Evolutionary conservation across 2,797 vertebrate species (phyloP).

Genomic region (Ataeniobius toweri): DNA sequence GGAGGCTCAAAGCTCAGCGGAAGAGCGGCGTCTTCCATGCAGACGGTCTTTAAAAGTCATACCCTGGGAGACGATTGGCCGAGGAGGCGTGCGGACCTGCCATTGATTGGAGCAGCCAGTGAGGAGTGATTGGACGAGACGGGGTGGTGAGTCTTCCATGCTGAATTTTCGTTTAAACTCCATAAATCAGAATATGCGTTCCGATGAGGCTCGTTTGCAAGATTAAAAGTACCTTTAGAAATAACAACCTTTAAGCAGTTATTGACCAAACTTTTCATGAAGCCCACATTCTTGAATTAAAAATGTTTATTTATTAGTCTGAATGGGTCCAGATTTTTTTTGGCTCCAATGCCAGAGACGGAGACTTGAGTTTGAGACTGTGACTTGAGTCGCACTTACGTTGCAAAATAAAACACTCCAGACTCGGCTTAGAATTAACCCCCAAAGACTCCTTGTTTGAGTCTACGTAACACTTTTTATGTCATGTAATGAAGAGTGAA

Average conservation of each 20-base stretch:
- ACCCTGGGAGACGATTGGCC: no score
- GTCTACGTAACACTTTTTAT: no score
- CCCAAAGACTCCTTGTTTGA: not conserved
- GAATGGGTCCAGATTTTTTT: not conserved
- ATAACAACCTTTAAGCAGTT: not conserved
- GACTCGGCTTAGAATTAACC: not conserved
- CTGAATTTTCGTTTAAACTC: not conserved
- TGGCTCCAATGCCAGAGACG: not conserved
- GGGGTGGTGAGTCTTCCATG: no score
- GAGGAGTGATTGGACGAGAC: no score
- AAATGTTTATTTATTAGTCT: not conserved
- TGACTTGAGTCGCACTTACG: not conserved
- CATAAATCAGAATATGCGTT: not conserved
- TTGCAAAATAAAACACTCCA: not conserved
- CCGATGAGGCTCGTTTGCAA: not conserved
- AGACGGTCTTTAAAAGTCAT: no score
- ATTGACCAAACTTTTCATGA: not conserved
- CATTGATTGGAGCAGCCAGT: no score
- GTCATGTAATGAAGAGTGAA: no score
- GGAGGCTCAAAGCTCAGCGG: no score
- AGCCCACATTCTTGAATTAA: not conserved
- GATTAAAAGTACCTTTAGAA: not conserved
- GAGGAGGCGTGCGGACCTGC: no score
- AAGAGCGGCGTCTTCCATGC: no score
- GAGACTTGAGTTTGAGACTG: not conserved